Evolutionary conservation across 2,888 invertebrate species (phyloP).

Genomic region (Psylliodes chrysocephalus): DNA sequence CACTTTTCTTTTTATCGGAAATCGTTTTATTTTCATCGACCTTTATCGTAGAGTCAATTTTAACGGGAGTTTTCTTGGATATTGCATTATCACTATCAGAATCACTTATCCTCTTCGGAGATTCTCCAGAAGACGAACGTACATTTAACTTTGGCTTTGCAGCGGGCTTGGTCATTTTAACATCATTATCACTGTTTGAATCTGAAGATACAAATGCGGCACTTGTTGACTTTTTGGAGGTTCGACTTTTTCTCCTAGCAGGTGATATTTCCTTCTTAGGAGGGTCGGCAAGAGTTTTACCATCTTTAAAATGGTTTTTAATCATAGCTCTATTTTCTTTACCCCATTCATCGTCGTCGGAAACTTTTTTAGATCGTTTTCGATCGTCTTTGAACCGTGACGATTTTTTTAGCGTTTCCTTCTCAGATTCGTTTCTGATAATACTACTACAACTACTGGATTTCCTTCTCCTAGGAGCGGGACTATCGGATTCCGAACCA

Average conservation of each 20-base stretch:
- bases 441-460: slow-evolving; percentile 38
- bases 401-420: slow-evolving; percentile 46
- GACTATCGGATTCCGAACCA: slow-evolving; percentile 52
- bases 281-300: slow-evolving; percentile 47
- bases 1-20: slow-evolving; percentile 77
- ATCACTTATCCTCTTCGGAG: slow-evolving; percentile 46
- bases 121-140: slow-evolving; percentile 35
- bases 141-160: slow-evolving; percentile 40
- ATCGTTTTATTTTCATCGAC: slow-evolving; percentile 66
- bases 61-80: slow-evolving; percentile 41
- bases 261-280: slow-evolving; percentile 57
- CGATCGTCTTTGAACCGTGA: slow-evolving; percentile 51
- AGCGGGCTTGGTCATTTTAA: slow-evolving; percentile 11
- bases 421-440: slow-evolving; percentile 45
- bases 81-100: slow-evolving; percentile 49
- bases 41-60: slow-evolving; percentile 58
- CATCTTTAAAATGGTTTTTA: slow-evolving; percentile 55
- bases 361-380: slow-evolving; percentile 38
- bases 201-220: slow-evolving; percentile 40
- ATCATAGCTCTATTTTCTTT: slow-evolving; percentile 55
- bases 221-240: slow-evolving; percentile 46
- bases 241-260: slow-evolving; percentile 61
- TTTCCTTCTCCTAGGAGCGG: slow-evolving; percentile 38
- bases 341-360: slow-evolving; percentile 60
- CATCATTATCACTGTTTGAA: slow-evolving; percentile 47